Base-by-base conservation (phyloP, 2,888 invertebrate species). In the Odontocerum albicorne region DNA sequence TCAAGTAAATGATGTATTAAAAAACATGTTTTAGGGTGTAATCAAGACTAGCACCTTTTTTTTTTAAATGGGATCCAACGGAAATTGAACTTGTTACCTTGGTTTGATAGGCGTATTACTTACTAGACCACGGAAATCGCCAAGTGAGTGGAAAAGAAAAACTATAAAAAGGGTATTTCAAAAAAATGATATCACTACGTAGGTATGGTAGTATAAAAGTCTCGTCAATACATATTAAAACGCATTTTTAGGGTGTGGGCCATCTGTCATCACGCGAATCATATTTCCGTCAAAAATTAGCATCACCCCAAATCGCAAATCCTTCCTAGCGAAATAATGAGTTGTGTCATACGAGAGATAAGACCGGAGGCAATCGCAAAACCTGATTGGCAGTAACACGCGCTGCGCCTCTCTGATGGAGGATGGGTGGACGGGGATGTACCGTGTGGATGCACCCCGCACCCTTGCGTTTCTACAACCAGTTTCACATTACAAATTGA, bases 401-500 rank as follows among this genome's bases (percentile, higher is more conserved):
- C 52, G 57, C 53, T 15, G 35, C 39, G 20, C 33, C 43, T 50
- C 35, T 46, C 46, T n/a, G n/a, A n/a, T n/a, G n/a, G 21, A 31
- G 15, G 33, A 22, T 12, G 40, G 40, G 13, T 42, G 42, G 13
- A 10, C 8, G 21, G 13, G 13, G 42, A 42, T 21, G 21, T 10
- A 13, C 20, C 15, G n/a, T 16, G 15, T 2, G 20, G 32, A 12
- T 15, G 40, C 20, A 6, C 7, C 6, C 4, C 21, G 27, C 49
- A 31, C 55, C 44, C 38, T 15, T 38, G 12, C 31, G n/a, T 21
- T 12, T 33, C n/a, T 43, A 45, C 35, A 49, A 54, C 55, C 47
- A 39, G 57, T 53, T 49, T 59, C 55, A 31, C 47, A 49, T 59
- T 59, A 59, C 59, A 59, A 59, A 59, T 59, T 59, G 58, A 54